These are phyloP conservation scores for Capitulum mitella DNA, from an alignment of 2,888 invertebrate species.

Conservation along the genomic window DNA sequence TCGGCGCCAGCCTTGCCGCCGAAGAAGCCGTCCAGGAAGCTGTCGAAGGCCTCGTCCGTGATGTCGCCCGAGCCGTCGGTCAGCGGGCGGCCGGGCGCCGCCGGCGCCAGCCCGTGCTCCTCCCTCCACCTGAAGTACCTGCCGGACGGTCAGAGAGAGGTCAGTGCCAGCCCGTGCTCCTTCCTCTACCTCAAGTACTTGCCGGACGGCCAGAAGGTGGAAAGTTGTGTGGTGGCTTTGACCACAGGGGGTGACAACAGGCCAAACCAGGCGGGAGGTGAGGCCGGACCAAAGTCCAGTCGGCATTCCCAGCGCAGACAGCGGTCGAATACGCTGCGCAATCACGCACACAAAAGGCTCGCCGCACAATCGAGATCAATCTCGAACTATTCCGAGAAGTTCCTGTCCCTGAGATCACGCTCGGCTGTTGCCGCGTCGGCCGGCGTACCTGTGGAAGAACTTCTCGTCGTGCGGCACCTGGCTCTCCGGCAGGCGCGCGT, in stretches of 20 bases:
- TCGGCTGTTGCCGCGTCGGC: neutral
- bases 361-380: neutral
- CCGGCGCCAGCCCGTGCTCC: neutral
- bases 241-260: too few species aligned
- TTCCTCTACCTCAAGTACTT: too few species aligned
- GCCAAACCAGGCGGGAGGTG: too few species aligned
- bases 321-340: neutral
- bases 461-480: conserved; percentile 24
- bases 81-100: neutral
- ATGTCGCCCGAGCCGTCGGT: neutral
- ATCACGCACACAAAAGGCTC: neutral
- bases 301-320: too few species aligned
- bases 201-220: too few species aligned
- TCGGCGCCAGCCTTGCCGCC: neutral
- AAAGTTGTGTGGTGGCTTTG: too few species aligned
- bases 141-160: too few species aligned
- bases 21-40: neutral
- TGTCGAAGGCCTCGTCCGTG: conserved; percentile 6
- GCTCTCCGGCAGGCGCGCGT: neutral
- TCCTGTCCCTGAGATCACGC: too few species aligned
- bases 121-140: neutral
- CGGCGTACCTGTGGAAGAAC: conserved; percentile 4
- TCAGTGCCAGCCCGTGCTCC: too few species aligned
- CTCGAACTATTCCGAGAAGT: neutral
- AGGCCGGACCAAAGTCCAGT: too few species aligned